Base-by-base conservation (phyloP, 2,797 vertebrate species). In the Rhynchonycteris naso region DNA sequence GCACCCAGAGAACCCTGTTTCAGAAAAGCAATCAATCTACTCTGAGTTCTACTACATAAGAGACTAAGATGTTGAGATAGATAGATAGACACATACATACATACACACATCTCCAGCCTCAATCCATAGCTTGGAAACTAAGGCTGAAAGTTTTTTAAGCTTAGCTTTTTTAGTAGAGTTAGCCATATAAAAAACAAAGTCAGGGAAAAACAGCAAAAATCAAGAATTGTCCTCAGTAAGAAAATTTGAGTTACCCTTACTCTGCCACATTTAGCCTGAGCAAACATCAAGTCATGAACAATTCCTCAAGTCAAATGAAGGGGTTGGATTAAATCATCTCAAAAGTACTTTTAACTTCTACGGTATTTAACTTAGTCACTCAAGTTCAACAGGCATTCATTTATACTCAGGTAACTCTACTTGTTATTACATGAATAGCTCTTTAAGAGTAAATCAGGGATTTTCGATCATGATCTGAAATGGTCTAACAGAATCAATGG, bases 301-400 rank as follows among this genome's bases (percentile, higher is more conserved):
- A 85, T 82, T 93, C 30, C 59, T 84, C 13, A 16, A 90, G 75
- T 66, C 30, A 78, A 93, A 88, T 16, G 11, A 84, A 52, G n/a
- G 16, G 0, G 19, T 12, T 56, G 9, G 7, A 58, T 43, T 78
- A 80, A 30, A 93, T 71, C 43, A 79, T 63, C 47, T 90, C 47
- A 35, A 47, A 94, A 79, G 59, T 65, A 9, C 38, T 88, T 90
- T 83, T 65, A 82, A 90, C 52, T 91, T 81, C 26, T 22, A 65
- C 8, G 54, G 3, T 69, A 71, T 75, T 82, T 78, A 88, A 69
- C n/a, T 80, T 81, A 88, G 43, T 84, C 59, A 83, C 35, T 93
- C n/a, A 92, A 83, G 14, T 79, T 83, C 86, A 96, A 78, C 2
- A 95, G 92, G 18, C 52, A 89, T 33, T 76, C 86, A 61, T 11